Percentiles rank a stretch among this genome's conserved stretches.
Evolutionary conservation across 2,888 invertebrate genomes (phyloP).

Genomic region (Subacronicta megacephala): DNA sequence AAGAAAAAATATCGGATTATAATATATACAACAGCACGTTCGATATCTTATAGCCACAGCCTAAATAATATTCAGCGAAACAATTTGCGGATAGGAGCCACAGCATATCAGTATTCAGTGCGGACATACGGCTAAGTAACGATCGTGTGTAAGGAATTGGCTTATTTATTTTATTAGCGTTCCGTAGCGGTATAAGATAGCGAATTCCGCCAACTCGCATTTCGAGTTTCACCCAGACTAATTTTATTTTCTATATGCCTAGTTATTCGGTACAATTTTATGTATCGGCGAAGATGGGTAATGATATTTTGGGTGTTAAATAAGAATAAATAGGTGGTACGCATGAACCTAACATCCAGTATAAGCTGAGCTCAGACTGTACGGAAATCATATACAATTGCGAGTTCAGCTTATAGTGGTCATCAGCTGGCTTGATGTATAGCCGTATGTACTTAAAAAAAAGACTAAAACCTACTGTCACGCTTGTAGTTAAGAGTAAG

Average conservation of each 20-base stretch:
- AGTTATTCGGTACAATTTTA: conserved; percentile 29
- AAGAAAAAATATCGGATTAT: no score
- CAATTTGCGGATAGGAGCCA: conserved; percentile 16
- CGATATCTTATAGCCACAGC: conserved; percentile 5
- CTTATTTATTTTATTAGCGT: conserved; percentile 68
- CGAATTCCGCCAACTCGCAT: conserved; percentile 48
- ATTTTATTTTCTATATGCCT: conserved; percentile 47
- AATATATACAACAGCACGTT: not conserved
- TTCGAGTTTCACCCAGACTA: conserved; percentile 41
- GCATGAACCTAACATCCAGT: no score
- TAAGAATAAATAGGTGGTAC: not conserved
- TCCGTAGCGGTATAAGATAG: conserved; percentile 52
- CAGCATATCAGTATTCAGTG: conserved; percentile 56
- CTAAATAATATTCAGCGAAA: conserved; percentile 18
- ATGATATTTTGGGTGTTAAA: conserved; percentile 3
- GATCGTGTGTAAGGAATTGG: conserved; percentile 51
- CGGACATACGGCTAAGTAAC: conserved; percentile 54
- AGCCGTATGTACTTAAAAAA: no score
- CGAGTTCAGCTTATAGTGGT: no score
- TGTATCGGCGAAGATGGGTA: conserved; percentile 7
- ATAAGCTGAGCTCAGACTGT: no score
- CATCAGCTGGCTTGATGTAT: no score
- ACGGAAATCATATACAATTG: no score
- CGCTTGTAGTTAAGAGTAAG: no score
- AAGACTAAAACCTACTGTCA: no score